These are phyloP conservation scores for Lutraria lutraria DNA, from an alignment of 2,888 invertebrate genomes.

Conservation along the genomic window DNA sequence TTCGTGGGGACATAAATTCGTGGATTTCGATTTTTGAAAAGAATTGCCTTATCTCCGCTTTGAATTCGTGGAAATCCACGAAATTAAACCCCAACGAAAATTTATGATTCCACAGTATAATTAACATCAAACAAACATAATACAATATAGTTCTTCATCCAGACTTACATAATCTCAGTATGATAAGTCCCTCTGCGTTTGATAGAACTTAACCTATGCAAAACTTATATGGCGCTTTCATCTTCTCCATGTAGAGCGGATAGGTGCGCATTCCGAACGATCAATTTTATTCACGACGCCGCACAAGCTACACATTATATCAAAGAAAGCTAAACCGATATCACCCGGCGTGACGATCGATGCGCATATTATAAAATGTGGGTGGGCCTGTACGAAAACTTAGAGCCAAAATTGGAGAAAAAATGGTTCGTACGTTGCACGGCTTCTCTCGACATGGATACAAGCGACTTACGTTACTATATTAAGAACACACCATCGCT, in stretches of 20 bases:
- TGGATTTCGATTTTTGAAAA: too few species aligned
- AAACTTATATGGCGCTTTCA: too few species aligned
- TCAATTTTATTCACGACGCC: neutral
- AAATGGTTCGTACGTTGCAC: neutral
- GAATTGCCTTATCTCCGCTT: too few species aligned
- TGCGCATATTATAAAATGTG: neutral
- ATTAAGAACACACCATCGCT: neutral
- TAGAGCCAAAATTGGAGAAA: conserved; percentile 1
- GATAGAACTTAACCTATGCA: too few species aligned
- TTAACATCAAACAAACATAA: too few species aligned
- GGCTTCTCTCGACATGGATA: neutral
- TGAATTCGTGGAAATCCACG: too few species aligned
- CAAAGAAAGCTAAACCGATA: neutral
- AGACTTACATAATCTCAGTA: too few species aligned
- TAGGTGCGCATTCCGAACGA: neutral
- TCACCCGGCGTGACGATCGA: neutral
- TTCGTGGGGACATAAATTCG: too few species aligned
- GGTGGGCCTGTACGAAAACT: neutral
- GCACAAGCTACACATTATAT: neutral
- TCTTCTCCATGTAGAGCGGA: neutral
- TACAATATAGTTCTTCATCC: too few species aligned
- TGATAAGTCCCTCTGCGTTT: too few species aligned
- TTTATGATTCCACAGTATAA: too few species aligned
- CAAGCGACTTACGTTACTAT: neutral
- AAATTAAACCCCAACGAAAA: too few species aligned